These are phyloP conservation scores for Phrynocephalus guinanensis DNA, from an alignment of 2,797 vertebrate genomes.

Conservation along the genomic window DNA sequence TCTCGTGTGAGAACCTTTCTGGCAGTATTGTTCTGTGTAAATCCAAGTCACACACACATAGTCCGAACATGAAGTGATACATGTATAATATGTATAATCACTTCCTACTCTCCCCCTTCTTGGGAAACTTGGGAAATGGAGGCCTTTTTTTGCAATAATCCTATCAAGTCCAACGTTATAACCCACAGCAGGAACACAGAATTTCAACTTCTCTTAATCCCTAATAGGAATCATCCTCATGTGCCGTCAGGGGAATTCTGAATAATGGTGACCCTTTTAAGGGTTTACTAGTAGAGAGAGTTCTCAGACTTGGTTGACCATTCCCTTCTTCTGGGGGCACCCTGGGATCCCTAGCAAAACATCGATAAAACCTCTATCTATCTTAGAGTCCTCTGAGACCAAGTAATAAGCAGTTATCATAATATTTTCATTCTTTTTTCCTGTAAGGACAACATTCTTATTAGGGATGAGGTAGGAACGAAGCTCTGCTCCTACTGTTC, in stretches of 20 bases:
- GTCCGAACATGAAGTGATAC: neutral
- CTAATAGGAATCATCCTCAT: neutral
- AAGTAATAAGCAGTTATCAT: neutral
- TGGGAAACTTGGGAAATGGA: neutral
- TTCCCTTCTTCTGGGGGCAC: too few relatives aligned
- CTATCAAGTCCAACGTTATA: neutral
- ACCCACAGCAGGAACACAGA: neutral
- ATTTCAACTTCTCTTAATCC: neutral
- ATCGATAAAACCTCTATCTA: neutral
- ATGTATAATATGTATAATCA: neutral
- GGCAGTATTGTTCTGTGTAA: neutral
- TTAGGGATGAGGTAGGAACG: neutral
- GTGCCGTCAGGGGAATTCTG: too few relatives aligned
- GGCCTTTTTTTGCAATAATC: neutral
- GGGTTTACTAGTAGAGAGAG: too few relatives aligned
- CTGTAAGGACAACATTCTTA: neutral
- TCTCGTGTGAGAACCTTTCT: neutral
- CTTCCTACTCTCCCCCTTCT: neutral
- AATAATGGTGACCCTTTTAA: too few relatives aligned
- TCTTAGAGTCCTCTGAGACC: neutral
- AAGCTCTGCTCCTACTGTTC: neutral
- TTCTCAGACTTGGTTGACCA: too few relatives aligned
- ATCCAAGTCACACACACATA: neutral
- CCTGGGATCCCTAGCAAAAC: neutral
- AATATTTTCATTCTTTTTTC: neutral